These are phyloP conservation scores for Pristionchus japonicus DNA, from an alignment of 2,888 invertebrate genomes.

Conservation along the genomic window DNA sequence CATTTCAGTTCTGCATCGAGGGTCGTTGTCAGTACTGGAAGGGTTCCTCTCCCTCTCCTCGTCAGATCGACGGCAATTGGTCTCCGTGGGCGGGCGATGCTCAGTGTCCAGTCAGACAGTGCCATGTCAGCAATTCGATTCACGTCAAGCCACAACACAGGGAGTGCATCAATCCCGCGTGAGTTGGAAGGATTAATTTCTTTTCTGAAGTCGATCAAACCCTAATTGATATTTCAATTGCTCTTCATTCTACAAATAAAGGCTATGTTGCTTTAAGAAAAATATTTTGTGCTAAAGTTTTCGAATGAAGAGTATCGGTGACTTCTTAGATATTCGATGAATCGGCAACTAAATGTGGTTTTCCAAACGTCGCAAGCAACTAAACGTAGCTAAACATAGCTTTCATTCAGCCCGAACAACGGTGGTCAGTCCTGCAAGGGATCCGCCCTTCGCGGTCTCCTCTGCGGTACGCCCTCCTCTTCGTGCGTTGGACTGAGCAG, in stretches of 20 bases:
- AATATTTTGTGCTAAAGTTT: too few species aligned
- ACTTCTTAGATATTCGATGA: too few species aligned
- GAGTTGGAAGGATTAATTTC: too few species aligned
- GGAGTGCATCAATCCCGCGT: constrained; percentile 74
- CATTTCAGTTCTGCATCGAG: constrained; percentile 72
- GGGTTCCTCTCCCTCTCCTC: constrained; percentile 50
- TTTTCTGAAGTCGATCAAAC: too few species aligned
- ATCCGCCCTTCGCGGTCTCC: constrained; percentile 68
- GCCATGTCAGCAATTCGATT: constrained; percentile 71
- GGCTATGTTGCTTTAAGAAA: too few species aligned
- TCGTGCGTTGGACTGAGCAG: constrained; percentile 56
- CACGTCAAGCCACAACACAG: constrained; percentile 68
- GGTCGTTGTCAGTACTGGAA: constrained; percentile 70
- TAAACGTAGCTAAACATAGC: too few species aligned
- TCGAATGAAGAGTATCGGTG: too few species aligned
- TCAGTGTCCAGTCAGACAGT: constrained; percentile 70
- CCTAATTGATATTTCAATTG: too few species aligned
- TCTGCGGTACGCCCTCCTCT: constrained; percentile 67
- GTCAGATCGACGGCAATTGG: constrained; percentile 70
- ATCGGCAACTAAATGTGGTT: too few species aligned
- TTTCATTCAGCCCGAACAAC: constrained; percentile 72
- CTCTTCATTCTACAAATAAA: too few species aligned
- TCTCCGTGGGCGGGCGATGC: constrained; percentile 70
- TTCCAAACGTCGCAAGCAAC: too few species aligned
- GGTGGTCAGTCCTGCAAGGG: constrained; percentile 71